Evolutionary conservation across 2,797 vertebrate species (phyloP).

Genomic region (Gephyroberyx darwinii): DNA sequence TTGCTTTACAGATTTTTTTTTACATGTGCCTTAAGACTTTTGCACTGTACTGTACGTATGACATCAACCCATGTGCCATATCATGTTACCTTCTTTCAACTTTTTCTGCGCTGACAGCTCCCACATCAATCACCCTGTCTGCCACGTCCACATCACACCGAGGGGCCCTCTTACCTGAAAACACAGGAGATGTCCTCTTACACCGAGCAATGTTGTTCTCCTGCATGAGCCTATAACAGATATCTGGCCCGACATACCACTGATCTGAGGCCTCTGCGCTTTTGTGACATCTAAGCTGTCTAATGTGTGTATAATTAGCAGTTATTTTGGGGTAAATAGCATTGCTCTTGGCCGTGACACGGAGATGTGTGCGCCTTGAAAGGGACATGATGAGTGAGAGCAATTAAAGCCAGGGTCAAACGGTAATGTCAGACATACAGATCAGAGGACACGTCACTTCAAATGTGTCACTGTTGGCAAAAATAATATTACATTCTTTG

Average conservation of each 20-base stretch:
- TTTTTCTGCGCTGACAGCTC: background rate
- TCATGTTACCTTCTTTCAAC: conserved; percentile 4
- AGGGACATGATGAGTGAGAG: conserved; percentile 39
- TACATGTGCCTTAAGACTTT: no score
- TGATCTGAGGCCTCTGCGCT: background rate
- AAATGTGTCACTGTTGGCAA: conserved; percentile 16
- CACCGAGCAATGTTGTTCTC: no score
- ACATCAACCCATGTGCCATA: background rate
- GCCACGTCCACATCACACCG: no score
- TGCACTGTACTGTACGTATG: no score
- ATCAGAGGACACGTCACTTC: conserved; percentile 36
- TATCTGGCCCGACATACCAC: conserved; percentile 1
- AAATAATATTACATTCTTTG: conserved; percentile 17
- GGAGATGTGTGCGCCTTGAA: conserved; percentile 35
- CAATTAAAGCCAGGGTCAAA: conserved; percentile 52
- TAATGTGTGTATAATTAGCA: conserved; percentile 40
- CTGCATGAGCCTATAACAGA: background rate
- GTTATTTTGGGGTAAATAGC: conserved; percentile 62
- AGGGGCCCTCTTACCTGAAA: no score
- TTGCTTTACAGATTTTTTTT: no score
- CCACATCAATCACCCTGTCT: background rate
- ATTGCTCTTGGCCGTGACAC: conserved; percentile 33
- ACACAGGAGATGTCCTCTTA: no score
- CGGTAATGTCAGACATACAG: conserved; percentile 17
- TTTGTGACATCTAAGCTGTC: conserved; percentile 19